These are phyloP conservation scores for Volucella bombylans DNA, from an alignment of 2,888 invertebrate genomes.

Conservation along the genomic window DNA sequence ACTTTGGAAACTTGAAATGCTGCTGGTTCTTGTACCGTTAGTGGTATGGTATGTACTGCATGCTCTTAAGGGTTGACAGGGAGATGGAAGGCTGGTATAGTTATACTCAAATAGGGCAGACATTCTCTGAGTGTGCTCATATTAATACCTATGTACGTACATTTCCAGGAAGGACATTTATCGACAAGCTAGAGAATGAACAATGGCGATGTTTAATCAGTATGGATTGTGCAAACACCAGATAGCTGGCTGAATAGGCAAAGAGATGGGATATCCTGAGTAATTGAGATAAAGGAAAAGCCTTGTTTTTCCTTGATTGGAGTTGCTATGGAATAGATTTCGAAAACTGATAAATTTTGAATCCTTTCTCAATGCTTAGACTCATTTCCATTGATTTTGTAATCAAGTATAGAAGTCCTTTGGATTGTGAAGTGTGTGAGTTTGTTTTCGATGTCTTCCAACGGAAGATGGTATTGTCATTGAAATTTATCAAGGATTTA, in stretches of 20 bases:
- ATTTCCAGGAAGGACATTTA: slow-evolving; percentile 56
- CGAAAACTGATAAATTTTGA: background rate
- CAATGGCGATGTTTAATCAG: slow-evolving; percentile 61
- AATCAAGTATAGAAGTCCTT: too few relatives aligned
- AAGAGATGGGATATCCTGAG: slow-evolving; percentile 50
- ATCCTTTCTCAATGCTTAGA: too few relatives aligned
- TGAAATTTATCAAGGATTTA: too few relatives aligned
- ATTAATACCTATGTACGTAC: slow-evolving; percentile 13
- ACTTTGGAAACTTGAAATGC: slow-evolving; percentile 59
- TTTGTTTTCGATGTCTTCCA: too few relatives aligned
- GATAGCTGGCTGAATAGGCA: slow-evolving; percentile 33
- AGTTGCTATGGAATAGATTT: slow-evolving; percentile 2
- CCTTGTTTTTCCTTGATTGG: slow-evolving; percentile 4
- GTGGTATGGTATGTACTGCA: slow-evolving; percentile 47
- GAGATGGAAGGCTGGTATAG: background rate
- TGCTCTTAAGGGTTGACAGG: slow-evolving; percentile 28
- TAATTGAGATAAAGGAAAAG: slow-evolving; percentile 45
- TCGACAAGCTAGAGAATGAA: slow-evolving; percentile 50
- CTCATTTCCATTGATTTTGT: too few relatives aligned
- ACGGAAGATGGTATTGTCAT: too few relatives aligned
- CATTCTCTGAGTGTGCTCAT: slow-evolving; percentile 34
- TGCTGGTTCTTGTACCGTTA: background rate
- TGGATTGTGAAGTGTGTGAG: too few relatives aligned
- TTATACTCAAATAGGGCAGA: slow-evolving; percentile 41
- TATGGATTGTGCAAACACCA: slow-evolving; percentile 44